Evolutionary conservation across 2,888 invertebrate genomes (phyloP), one percentile per base, ranked within the genome.

Genomic region (Orthosia incerta): DNA sequence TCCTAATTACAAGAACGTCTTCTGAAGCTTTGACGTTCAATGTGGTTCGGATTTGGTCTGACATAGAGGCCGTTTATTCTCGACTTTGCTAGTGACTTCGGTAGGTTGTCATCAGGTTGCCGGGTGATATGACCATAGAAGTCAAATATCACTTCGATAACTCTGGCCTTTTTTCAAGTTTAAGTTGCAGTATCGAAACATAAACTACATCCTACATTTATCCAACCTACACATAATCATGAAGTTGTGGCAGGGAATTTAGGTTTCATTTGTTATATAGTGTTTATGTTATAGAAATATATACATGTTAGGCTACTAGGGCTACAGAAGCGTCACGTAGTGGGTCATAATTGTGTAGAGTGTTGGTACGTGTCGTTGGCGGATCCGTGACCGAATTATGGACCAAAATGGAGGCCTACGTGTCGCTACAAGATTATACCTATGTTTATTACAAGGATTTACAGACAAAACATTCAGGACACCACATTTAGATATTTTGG

Each of bases 261-360:
- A 5, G 23, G 48, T 18, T 39, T 51, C 26, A 51, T 57, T 66
- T 64, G 20, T 23, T 18, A 51, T 23, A 50, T 20, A 13, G 39
- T 12, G 50, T 72, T 45, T 59, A 45, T 55, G n/a, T 26, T 61
- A 39, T 23, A 61, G 15, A 15, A 31, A 46, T 31, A 72, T 72
- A 63, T 16, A 63, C 39, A 31, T 51, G 60, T 39, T 48, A 15
- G 20, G 60, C 45, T 60, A 60, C 15, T 60, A 60, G 60, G 60
- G 60, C 51, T 60, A 57, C 73, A 63, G 67, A 69, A 63, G 65
- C 71, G 68, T 82, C 88, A 88, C 88, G 87, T 84, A 82, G 72
- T 60, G 45, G 59, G 76, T 82, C 83, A 88, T 87, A 88, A 88
- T 88, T 88, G 84, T 85, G 86, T 85, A 83, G 85, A 86, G 88